Conservation (phyloP, 2,888 invertebrate genomes). For the Griposia aprilina region DNA sequence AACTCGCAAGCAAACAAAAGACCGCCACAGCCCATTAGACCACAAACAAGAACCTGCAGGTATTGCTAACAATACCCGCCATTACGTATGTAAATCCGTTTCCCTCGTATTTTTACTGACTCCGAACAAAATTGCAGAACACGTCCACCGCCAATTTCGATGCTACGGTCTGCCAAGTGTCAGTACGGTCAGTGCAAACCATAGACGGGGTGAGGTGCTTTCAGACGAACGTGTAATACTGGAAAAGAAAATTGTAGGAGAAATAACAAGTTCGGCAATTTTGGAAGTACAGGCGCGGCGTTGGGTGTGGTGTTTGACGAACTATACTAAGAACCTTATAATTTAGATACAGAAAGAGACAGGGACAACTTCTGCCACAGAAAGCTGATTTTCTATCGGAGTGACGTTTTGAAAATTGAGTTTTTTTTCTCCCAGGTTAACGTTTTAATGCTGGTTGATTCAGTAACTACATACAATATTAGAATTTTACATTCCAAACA, state of each 20-base stretch:
- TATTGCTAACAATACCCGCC: conserved; percentile 36
- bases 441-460: too few relatives aligned
- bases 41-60: conserved; percentile 36
- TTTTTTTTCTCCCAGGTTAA: too few relatives aligned
- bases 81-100: conserved; percentile 57
- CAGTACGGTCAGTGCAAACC: conserved; percentile 46
- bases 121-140: conserved; percentile 48
- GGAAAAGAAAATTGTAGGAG: background rate
- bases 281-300: background rate
- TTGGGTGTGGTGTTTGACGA: too few relatives aligned
- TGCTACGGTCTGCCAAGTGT: conserved; percentile 58
- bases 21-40: conserved; percentile 13
- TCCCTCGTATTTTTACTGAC: conserved; percentile 47
- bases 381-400: too few relatives aligned
- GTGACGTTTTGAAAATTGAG: too few relatives aligned
- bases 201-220: conserved; percentile 13
- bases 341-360: too few relatives aligned
- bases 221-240: conserved; percentile 29
- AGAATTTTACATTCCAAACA: too few relatives aligned
- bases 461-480: too few relatives aligned
- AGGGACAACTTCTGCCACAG: too few relatives aligned
- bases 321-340: too few relatives aligned
- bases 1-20: conserved; percentile 38
- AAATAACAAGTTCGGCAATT: background rate
- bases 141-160: conserved; percentile 52